Evolutionary conservation across 2,113 vertebrate genomes (phyloP).

Genomic region (Scalopus aquaticus): DNA sequence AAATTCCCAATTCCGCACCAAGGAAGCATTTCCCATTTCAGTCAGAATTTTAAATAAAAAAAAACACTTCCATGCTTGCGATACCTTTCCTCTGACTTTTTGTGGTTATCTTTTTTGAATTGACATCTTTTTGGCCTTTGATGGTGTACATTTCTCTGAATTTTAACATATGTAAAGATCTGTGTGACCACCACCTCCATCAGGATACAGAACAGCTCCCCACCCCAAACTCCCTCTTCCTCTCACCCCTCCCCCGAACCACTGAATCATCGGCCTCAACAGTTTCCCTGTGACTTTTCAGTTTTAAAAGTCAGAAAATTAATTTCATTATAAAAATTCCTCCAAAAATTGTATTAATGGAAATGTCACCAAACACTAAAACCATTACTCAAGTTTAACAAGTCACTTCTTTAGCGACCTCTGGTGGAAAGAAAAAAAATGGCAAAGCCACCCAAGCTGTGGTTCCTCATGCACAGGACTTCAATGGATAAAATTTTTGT

Average conservation of each 20-base stretch:
- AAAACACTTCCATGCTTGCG: neutral
- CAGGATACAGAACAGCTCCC: neutral
- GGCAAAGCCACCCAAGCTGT: neutral
- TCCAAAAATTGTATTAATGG: neutral
- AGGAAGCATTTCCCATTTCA: neutral
- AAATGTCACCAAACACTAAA: neutral
- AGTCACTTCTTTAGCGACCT: conserved; percentile 34
- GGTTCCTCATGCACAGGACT: neutral
- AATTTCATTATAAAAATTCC: neutral
- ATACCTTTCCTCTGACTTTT: neutral
- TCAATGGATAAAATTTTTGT: neutral
- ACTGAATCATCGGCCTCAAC: neutral
- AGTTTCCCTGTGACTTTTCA: neutral
- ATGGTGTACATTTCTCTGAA: neutral
- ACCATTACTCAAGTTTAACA: conserved; percentile 1
- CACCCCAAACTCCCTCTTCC: neutral
- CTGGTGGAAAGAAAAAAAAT: conserved; percentile 62
- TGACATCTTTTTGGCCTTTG: neutral
- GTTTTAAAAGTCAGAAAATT: neutral
- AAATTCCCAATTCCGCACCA: neutral
- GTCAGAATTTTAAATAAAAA: neutral
- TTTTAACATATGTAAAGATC: neutral
- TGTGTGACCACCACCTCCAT: neutral
- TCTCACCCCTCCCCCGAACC: neutral
- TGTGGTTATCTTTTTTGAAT: neutral